phyloP scores from a whole-genome alignment of 2,888 invertebrate genomes.

The Muscina levida region DNA sequence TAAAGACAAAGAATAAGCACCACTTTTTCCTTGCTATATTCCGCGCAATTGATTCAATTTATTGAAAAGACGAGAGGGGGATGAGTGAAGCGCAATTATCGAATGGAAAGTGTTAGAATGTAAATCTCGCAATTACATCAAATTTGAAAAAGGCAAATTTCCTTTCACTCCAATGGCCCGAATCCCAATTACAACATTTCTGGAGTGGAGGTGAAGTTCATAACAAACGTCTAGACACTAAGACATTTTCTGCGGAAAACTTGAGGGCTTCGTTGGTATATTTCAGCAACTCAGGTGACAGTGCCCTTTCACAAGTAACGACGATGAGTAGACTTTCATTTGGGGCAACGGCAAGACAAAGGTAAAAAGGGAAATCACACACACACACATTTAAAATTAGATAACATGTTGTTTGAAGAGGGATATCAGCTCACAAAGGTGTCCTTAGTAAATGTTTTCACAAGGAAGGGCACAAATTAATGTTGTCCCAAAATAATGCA shows the following conservation, averaged over 20 bases:
- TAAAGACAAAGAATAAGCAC: neutral
- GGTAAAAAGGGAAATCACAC: neutral
- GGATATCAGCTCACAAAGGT: too few relatives aligned
- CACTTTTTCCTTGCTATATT: neutral
- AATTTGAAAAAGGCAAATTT: neutral
- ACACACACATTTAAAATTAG: too few relatives aligned
- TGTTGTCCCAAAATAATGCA: neutral
- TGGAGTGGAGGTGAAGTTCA: neutral
- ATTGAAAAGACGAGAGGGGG: constrained; percentile 13
- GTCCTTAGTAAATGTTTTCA: too few relatives aligned
- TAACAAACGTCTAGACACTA: neutral
- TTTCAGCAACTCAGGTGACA: neutral
- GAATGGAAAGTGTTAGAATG: neutral
- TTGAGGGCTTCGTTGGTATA: neutral
- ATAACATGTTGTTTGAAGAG: too few relatives aligned
- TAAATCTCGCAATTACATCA: neutral
- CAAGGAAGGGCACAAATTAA: too few relatives aligned
- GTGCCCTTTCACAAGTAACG: neutral
- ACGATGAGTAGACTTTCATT: neutral
- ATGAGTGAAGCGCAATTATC: neutral
- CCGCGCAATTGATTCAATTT: constrained; percentile 35
- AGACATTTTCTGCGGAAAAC: neutral
- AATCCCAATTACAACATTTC: too few relatives aligned
- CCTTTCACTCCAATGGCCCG: too few relatives aligned
- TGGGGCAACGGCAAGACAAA: neutral